Base-by-base conservation (phyloP, 2,888 invertebrate species). In the Cynaeus angustus region DNA sequence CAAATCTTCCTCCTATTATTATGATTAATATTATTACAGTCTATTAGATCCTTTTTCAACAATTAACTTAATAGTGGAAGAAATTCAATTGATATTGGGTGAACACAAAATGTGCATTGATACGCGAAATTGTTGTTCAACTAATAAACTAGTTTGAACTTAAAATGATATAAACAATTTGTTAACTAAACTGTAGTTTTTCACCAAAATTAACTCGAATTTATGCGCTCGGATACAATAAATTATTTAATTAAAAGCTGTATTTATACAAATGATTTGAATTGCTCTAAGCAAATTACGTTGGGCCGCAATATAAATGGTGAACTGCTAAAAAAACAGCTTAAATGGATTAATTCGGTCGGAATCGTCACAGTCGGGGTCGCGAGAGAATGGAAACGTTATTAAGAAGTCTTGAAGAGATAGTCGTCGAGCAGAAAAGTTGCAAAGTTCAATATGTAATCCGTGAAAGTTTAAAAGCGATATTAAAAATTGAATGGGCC, bases 401-500 rank as follows among this genome's bases (percentile, higher is more conserved):
- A 61, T 61, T 64, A 64, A 64, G 64, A 53, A 52, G 53, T 53
- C 62, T 38, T 4, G 16, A 37, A 30, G 21, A 62, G 61, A 61
- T 61, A 16, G 61, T 61, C 61, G 46, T 50, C 33, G 55, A 58
- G 66, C 37, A 41, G 59, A 59, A 67, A 66, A 67, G 62, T 66
- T 68, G 48, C 26, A 52, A 74, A 75, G 74, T 75, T 72, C 73
- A 72, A 72, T 73, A 71, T 73, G 73, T 75, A 74, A 77, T 77
- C 72, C 73, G 53, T 38, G 66, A 50, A 72, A 76, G 72, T 66
- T 76, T 75, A 65, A 67, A 71, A 73, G 70, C 72, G 74, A 72
- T 77, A 77, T 77, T 77, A 76, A 77, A 76, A 75, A 76, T 74
- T 76, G 75, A 76, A 75, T 73, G 71, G 72, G 72, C 68, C 73